phyloP scores from a whole-genome alignment of 2,113 vertebrate genomes.

The Rhizomys pruinosus region DNA sequence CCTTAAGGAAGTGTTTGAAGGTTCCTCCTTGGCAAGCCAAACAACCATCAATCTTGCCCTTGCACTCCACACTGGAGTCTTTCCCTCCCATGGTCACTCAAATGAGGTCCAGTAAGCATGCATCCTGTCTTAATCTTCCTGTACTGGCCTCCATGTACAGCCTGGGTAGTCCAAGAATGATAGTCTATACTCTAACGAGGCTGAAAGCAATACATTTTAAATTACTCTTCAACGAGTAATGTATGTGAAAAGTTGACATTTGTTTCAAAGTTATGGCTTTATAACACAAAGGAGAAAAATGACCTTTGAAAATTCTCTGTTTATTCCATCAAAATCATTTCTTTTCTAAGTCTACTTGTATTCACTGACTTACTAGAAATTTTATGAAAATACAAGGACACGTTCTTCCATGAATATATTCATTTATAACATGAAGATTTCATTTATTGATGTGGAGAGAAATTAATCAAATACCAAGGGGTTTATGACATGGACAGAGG shows the following conservation, averaged over 20 bases:
- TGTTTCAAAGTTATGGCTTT: background rate
- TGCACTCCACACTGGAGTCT: no score
- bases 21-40: no score
- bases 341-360: background rate
- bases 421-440: background rate
- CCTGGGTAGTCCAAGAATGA: no score
- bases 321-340: conserved; percentile 3
- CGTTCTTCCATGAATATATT: background rate
- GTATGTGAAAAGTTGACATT: background rate
- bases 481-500: background rate
- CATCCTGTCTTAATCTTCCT: no score
- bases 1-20: no score
- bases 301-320: conserved; percentile 25
- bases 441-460: background rate
- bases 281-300: background rate
- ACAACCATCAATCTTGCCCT: no score
- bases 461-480: conserved; percentile 19
- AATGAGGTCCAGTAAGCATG: no score
- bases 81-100: no score
- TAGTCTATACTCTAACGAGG: no score
- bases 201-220: background rate
- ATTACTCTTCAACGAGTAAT: background rate
- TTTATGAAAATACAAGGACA: background rate
- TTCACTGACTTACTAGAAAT: background rate
- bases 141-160: no score